Base-by-base conservation (phyloP, 2,888 invertebrate genomes). In the Tipula helvola region DNA sequence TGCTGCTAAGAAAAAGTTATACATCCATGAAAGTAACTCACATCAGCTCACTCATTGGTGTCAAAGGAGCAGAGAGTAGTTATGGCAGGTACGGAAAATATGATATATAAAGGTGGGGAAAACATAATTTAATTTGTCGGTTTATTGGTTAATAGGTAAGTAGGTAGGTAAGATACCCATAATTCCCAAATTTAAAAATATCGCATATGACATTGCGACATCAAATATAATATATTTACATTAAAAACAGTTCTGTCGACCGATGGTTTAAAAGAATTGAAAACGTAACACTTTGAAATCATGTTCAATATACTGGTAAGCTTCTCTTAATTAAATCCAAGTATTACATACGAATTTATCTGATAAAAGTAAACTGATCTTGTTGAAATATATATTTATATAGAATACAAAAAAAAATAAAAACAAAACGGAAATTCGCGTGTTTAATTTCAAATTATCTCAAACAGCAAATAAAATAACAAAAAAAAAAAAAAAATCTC, bases 381-480 rank as follows among this genome's bases (percentile, higher is more conserved):
- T 18, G 71, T 71, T 71, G 71, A 71, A 71, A 71, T 71, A 71
- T 71, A 71, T 71, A 71, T 28, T 71, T 28, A 28, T 71, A 28
- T 71, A 28, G 71, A 71, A 71, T 71, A 71, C 71, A 18, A 71
- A 28, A 71, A 71, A 28, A 71, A 16, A 16, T 16, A 16, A 16
- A 57, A 16, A 57, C 52, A 57, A 71, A 71, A 71, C 71, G 71
- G 71, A 71, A 71, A 71, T 71, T 71, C 71, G 71, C 71, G 71
- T 71, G 71, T 71, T 71, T 71, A 71, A 71, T 71, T 71, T 71
- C 71, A 71, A 71, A 71, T 71, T 71, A 71, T 71, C 71, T 71
- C 71, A 71, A 71, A 71, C 71, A 71, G 71, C 71, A 71, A 71
- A 71, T 71, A 71, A 71, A 71, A 71, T 28, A 57, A 57, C 52